Conservation (phyloP, 2,113 vertebrate genomes). For the Penelope pileata region DNA sequence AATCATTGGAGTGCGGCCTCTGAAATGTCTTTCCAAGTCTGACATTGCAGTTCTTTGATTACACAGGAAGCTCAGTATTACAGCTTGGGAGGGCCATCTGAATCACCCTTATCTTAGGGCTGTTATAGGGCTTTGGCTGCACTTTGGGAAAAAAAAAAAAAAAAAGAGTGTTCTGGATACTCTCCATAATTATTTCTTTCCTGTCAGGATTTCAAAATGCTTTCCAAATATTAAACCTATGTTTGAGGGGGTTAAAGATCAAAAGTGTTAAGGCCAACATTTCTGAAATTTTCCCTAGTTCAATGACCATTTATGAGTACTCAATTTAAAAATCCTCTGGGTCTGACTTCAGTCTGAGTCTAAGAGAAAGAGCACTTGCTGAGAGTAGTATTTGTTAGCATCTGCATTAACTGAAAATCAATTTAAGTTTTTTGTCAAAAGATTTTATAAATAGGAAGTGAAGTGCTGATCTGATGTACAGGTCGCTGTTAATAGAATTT, state of each 20-base stretch:
- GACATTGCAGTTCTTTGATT: not conserved
- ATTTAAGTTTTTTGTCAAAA: slow-evolving; percentile 34
- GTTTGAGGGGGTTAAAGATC: not conserved
- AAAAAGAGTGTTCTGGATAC: not conserved
- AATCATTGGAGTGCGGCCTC: not conserved
- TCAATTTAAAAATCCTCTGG: not conserved
- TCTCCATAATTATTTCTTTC: not conserved
- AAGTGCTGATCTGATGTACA: not conserved
- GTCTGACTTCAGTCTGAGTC: not conserved
- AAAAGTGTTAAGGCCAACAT: not conserved
- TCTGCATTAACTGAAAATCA: slow-evolving; percentile 40
- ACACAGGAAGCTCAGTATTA: not conserved
- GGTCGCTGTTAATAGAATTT: not conserved
- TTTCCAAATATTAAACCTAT: not conserved
- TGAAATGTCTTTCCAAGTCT: not conserved
- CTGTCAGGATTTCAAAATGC: not conserved
- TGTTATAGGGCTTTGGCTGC: not conserved
- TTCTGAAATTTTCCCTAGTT: not conserved
- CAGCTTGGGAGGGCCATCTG: not conserved
- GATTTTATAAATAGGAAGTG: not conserved
- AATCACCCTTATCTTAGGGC: too few relatives aligned
- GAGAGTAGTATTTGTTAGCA: slow-evolving; percentile 11
- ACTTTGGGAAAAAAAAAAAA: not conserved
- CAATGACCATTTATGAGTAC: not conserved
- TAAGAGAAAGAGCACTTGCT: slow-evolving; percentile 4